A percentile compares a stretch with the other conserved stretches of the same genome.
These are phyloP conservation scores for Sphenodon punctatus DNA, from an alignment of 2,797 vertebrate genomes.

Conservation along the genomic window DNA sequence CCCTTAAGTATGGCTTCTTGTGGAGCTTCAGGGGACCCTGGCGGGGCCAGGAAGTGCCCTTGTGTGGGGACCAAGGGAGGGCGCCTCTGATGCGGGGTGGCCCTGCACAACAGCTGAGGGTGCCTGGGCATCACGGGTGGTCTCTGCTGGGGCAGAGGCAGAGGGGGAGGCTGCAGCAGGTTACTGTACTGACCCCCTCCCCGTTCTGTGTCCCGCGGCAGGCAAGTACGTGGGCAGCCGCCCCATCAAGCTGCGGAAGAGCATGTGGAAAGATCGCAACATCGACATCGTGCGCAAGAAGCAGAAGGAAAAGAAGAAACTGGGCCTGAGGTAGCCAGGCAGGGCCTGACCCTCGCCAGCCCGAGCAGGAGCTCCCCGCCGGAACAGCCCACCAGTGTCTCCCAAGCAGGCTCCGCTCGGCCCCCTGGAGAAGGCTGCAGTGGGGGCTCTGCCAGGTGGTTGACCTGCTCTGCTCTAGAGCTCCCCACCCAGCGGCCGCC, in stretches of 20 bases:
- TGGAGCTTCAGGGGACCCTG: too few relatives aligned
- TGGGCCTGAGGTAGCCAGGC: slow-evolving; percentile 84
- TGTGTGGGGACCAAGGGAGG: too few relatives aligned
- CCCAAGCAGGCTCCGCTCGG: not conserved
- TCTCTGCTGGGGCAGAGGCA: not conserved
- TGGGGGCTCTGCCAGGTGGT: not conserved
- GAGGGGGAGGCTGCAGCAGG: too few relatives aligned
- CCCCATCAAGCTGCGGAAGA: slow-evolving; percentile 92
- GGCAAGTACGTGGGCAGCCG: slow-evolving; percentile 93
- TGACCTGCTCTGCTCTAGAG: not conserved
- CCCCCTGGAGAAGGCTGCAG: not conserved
- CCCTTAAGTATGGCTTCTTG: too few relatives aligned
- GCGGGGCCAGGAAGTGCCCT: too few relatives aligned
- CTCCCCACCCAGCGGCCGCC: not conserved
- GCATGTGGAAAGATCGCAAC: slow-evolving; percentile 93
- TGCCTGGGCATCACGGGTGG: not conserved
- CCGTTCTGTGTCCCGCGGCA: slow-evolving; percentile 24
- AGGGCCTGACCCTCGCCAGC: not conserved
- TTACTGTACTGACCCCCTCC: not conserved
- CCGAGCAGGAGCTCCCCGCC: not conserved
- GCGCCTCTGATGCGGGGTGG: too few relatives aligned
- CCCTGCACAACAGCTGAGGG: too few relatives aligned
- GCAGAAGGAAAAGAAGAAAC: slow-evolving; percentile 92
- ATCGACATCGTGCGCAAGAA: slow-evolving; percentile 92
- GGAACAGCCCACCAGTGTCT: not conserved